Conservation (phyloP, 1,140 invertebrate species). For the Lordiphosa collinella region DNA sequence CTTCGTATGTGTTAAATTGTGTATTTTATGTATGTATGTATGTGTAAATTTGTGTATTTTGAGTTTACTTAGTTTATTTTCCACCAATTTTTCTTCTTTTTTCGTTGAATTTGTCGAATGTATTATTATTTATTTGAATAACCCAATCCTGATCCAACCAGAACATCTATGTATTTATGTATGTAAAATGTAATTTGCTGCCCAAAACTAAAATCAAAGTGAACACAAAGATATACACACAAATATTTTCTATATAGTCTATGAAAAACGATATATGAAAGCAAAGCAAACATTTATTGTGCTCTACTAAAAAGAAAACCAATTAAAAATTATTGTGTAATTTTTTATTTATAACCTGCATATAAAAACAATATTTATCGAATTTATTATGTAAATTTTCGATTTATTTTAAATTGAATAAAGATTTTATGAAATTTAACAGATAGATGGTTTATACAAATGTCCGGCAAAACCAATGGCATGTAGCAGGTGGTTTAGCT, state of each 20-base stretch:
- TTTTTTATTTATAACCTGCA: constrained; percentile 66
- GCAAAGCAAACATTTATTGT: constrained; percentile 48
- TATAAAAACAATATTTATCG: constrained; percentile 70
- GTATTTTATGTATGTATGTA: constrained; percentile 29
- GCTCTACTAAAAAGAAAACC: constrained; percentile 36
- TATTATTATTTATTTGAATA: constrained; percentile 38
- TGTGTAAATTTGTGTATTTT: constrained; percentile 41
- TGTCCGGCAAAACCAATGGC: no score
- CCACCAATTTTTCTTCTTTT: constrained; percentile 19
- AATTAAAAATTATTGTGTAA: constrained; percentile 56
- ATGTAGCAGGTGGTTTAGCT: no score
- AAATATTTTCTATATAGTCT: constrained; percentile 64
- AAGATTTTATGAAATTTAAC: constrained; percentile 62
- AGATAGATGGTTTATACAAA: no score
- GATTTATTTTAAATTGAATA: constrained; percentile 70
- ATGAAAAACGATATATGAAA: constrained; percentile 31
- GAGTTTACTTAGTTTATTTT: constrained; percentile 37
- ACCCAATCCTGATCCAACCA: constrained; percentile 3
- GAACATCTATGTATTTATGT: constrained; percentile 23
- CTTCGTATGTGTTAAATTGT: constrained; percentile 60
- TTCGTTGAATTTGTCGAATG: constrained; percentile 20
- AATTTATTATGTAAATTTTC: constrained; percentile 75
- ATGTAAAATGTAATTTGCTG: constrained; percentile 65
- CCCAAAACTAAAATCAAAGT: constrained; percentile 57
- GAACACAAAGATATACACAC: constrained; percentile 73